Evolutionary conservation across 1,140 invertebrate genomes (phyloP).

Genomic region (Hestina assimilis): DNA sequence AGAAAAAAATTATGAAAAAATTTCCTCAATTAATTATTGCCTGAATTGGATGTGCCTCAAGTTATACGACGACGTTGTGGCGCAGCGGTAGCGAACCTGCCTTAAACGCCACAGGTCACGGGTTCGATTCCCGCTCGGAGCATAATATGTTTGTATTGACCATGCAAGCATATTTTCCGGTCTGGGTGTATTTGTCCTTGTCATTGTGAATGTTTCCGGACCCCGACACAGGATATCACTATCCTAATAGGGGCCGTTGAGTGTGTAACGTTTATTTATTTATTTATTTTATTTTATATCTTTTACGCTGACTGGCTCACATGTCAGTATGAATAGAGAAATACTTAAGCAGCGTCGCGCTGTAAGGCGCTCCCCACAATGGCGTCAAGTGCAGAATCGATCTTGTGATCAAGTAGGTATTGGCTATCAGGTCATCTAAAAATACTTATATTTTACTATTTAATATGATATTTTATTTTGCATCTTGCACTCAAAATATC

Average conservation of each 20-base stretch:
- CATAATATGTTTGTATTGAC: no score
- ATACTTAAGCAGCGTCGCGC: conserved; percentile 12
- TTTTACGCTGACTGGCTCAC: conserved; percentile 10
- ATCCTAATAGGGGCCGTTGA: no score
- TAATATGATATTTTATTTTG: background rate
- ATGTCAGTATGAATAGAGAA: conserved; percentile 22
- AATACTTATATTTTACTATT: conserved; percentile 13
- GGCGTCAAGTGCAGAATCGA: conserved; percentile 12
- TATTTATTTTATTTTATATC: background rate
- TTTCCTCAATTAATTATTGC: background rate
- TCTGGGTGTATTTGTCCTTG: no score
- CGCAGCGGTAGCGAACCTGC: no score
- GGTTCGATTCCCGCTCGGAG: no score
- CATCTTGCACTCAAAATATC: background rate
- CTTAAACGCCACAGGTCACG: no score
- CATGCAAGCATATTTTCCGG: no score
- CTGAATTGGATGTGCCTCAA: background rate
- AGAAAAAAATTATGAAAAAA: no score
- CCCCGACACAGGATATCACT: no score
- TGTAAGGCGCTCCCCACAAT: conserved; percentile 21
- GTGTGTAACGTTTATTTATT: no score
- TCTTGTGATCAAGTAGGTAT: conserved; percentile 23
- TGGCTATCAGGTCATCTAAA: conserved; percentile 22
- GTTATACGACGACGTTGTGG: no score
- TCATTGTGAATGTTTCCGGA: no score